Conservation (phyloP, 2,888 invertebrate genomes). For the Troides aeacus region DNA sequence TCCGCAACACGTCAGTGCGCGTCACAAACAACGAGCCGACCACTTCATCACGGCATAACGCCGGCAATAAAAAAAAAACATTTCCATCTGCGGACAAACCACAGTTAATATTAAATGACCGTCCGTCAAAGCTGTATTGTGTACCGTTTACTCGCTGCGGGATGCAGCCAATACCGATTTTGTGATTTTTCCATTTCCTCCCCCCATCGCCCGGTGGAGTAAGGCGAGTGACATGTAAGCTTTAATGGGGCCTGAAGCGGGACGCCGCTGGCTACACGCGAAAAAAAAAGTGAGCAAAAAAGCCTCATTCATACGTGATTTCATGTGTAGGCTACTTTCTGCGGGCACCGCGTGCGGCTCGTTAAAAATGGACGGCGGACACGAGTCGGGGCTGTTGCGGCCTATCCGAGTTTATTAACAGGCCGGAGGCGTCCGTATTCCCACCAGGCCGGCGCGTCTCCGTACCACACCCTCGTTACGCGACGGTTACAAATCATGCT, state of each 20-base stretch:
- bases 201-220: slow-evolving; percentile 36
- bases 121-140: slow-evolving; percentile 78
- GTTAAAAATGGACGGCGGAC: slow-evolving; percentile 77
- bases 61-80: slow-evolving; percentile 74
- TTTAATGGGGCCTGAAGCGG: slow-evolving; percentile 75
- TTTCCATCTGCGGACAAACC: slow-evolving; percentile 79
- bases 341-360: slow-evolving; percentile 71
- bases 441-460: slow-evolving; percentile 48
- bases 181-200: slow-evolving; percentile 66
- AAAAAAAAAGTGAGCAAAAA: slow-evolving; percentile 71
- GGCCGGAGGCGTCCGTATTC: slow-evolving; percentile 54
- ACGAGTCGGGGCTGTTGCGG: slow-evolving; percentile 72
- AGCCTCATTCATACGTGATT: slow-evolving; percentile 79
- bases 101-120: slow-evolving; percentile 80
- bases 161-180: slow-evolving; percentile 75
- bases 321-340: slow-evolving; percentile 79
- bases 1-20: slow-evolving; percentile 66
- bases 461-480: slow-evolving; percentile 24
- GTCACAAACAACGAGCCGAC: slow-evolving; percentile 73
- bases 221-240: slow-evolving; percentile 77
- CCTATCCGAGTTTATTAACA: slow-evolving; percentile 74
- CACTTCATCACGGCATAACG: slow-evolving; percentile 77
- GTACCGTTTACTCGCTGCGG: slow-evolving; percentile 66
- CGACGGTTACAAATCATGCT: too few relatives aligned
- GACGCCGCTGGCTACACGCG: slow-evolving; percentile 70